Base-by-base conservation (phyloP, 2,888 invertebrate genomes). In the Drosophila macrothrix region DNA sequence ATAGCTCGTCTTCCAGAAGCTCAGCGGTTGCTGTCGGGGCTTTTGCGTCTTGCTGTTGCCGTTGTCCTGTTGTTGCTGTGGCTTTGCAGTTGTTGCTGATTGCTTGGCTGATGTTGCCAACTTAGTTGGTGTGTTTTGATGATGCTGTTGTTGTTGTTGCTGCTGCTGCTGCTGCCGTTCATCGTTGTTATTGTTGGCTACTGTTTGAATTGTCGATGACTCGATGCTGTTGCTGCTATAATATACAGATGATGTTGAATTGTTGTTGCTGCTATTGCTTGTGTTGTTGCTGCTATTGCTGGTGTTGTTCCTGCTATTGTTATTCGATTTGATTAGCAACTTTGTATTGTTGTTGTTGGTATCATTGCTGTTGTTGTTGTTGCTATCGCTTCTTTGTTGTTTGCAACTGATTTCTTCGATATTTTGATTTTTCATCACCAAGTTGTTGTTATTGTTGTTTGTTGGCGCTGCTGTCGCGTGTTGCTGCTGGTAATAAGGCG, bases 1-100 rank as follows among this genome's bases (percentile, higher is more conserved):
- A 41, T 84, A 84, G 64, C 84, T 87, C 6, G 84, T 86, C 59
- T 85, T 89, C 91, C 85, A 85, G 52, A 89, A 89, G 46, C 74
- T 73, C 1, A 87, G 43, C 3, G 88, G 82, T 43, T 89, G 87
- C 58, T 84, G 84, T 10, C 83, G 68, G 4, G 67, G 25, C 29
- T 56, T 66, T 68, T 79, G 80, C n/a, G 33, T 12, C 33, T 78
- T 78, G 82, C 46, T 61, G 56, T 46, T 2, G 49, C 28, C 22
- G 61, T 19, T 33, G 22, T 22, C 56, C 37, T 55, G 64, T 63
- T 37, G 31, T 28, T 22, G 29, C 28, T 52, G 31, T 19, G 39
- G 12, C 50, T 43, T 46, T 62, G 56, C 25, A n/a, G 37, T 6
- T 62, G 59, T 28, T 43, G 41, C 9, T 50, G 67, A 10, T n/a